Base-by-base conservation (phyloP, 37 sponge, comb jelly and placozoan genomes). In the Corticium candelabrum region DNA sequence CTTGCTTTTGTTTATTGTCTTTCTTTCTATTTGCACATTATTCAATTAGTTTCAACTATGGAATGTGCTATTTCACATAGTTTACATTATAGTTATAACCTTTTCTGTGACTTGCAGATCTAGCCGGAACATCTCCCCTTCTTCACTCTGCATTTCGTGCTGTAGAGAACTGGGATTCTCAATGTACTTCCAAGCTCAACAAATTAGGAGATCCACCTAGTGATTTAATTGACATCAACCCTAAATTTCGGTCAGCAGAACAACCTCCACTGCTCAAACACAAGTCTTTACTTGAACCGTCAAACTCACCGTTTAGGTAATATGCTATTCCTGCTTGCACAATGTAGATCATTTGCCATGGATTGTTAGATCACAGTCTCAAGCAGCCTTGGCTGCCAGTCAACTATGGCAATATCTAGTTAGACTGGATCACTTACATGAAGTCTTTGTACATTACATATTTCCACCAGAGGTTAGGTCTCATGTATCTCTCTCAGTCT, bases 251-350 rank as follows among this genome's bases (percentile, higher is more conserved):
- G 27, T 85, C 88, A 7, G 82, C 88, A 1, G n/a, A n/a, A n/a
- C n/a, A n/a, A n/a, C n/a, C n/a, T n/a, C n/a, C n/a, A n/a, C 37
- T 93, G 37, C 76, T 85, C 75, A 76, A 79, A 41, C 91, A 93
- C 68, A 93, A 93, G 68, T 79, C 82, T 37, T 82, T 93, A 29
- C 80, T 93, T 39, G 94, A 89, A 62, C 86, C 92, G 0, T 77
- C 83, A 29, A 78, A 85, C 67, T 84, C 93, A 0, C 94, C 94
- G 15, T 93, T 93, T 72, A 82, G 68, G 88, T 87, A 41, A 35
- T 11, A 75, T 2, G 68, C 36, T 1, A 29, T 1, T n/a, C 3
- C 34, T 38, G 1, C 32, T 36, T 40, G 41, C 40, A 32, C 2
- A 1, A 41, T 30, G 39, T 36, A 41, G 77, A 32, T 40, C 40